A percentile compares a stretch with the other conserved stretches of the same genome.
Conservation (phyloP, 2,113 vertebrate genomes). For the Rhinoderma darwinii region DNA sequence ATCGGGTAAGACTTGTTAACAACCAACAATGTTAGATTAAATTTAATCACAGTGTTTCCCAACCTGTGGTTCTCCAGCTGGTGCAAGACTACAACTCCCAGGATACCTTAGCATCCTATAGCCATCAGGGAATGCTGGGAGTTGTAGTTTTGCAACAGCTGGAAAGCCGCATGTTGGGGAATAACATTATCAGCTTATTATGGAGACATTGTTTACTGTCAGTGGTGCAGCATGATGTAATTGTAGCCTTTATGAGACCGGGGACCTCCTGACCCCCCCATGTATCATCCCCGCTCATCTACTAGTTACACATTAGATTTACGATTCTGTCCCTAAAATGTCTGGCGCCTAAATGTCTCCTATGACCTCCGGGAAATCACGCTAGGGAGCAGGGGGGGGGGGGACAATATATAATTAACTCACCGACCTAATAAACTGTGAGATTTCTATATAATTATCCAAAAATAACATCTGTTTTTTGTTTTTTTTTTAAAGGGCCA, state of each 20-base stretch:
- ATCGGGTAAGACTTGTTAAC: too few species aligned
- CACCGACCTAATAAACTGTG: neutral
- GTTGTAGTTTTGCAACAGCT: too few species aligned
- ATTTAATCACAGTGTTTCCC: too few species aligned
- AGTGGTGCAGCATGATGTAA: neutral
- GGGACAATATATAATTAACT: neutral
- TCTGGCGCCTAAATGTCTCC: slow-evolving; percentile 18
- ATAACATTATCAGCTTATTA: neutral
- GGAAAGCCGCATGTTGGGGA: too few species aligned
- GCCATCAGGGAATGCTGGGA: too few species aligned
- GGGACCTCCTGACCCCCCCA: neutral
- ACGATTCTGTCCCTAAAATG: neutral
- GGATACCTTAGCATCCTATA: too few species aligned
- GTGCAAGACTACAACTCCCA: too few species aligned
- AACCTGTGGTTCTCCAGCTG: too few species aligned
- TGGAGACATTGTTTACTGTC: neutral
- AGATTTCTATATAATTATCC: neutral
- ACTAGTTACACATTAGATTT: neutral
- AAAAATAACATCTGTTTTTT: neutral
- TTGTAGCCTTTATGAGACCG: neutral
- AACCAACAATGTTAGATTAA: too few species aligned
- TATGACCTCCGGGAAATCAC: neutral
- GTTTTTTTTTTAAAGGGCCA: neutral
- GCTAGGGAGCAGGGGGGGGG: neutral
- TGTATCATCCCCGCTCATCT: neutral